These are phyloP conservation scores for Octopus bimaculoides DNA, from an alignment of 1,140 invertebrate species.

Conservation along the genomic window DNA sequence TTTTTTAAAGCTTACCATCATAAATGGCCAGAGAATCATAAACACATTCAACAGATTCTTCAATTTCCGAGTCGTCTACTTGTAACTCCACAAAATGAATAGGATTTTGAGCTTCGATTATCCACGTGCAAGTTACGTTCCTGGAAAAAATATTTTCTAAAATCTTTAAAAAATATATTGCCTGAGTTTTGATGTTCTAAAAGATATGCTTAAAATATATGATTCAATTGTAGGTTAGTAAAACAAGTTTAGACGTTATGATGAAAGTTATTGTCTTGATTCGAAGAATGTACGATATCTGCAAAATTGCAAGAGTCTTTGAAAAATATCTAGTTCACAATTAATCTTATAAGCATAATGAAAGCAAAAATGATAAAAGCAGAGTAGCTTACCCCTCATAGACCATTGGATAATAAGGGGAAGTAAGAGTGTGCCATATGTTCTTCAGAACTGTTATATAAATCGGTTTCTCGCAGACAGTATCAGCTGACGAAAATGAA, in stretches of 20 bases:
- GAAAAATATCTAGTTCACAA: too few relatives aligned
- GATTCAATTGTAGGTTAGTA: too few relatives aligned
- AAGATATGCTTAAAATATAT: too few relatives aligned
- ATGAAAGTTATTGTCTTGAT: too few relatives aligned
- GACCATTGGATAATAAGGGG: neutral
- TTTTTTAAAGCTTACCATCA: neutral
- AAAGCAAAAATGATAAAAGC: too few relatives aligned
- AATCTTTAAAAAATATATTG: too few relatives aligned
- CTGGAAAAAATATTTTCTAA: neutral
- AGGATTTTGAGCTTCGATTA: neutral
- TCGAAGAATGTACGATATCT: too few relatives aligned
- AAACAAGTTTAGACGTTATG: too few relatives aligned
- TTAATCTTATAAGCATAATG: too few relatives aligned
- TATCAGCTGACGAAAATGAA: neutral
- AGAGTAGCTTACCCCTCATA: neutral
- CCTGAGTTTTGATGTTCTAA: too few relatives aligned
- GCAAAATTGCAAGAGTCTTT: too few relatives aligned
- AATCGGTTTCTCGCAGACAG: neutral
- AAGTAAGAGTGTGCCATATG: neutral
- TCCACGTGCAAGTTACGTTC: slow-evolving; percentile 2
- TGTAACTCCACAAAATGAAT: neutral
- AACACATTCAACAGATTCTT: slow-evolving; percentile 1
- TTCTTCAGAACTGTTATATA: neutral
- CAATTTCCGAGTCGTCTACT: slow-evolving; percentile 1
- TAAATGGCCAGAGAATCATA: neutral